Evolutionary conservation across 2,797 vertebrate genomes (phyloP).

Genomic region (Anisognathus igniventris): DNA sequence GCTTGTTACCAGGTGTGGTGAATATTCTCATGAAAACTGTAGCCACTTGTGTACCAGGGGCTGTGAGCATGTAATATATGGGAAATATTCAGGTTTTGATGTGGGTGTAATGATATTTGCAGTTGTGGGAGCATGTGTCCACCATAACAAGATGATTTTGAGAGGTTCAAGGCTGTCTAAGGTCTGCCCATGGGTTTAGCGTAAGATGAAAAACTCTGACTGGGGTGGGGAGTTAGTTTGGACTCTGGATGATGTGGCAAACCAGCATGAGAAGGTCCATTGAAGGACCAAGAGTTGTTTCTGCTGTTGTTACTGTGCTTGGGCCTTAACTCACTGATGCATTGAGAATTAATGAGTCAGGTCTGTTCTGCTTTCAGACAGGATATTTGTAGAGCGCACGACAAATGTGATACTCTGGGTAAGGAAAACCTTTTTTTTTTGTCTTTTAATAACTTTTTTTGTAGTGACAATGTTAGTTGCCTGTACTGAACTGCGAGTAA

Average conservation of each 20-base stretch:
- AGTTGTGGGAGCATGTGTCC: background rate
- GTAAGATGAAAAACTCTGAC: background rate
- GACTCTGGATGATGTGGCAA: background rate
- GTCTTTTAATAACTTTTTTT: background rate
- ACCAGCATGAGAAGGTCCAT: background rate
- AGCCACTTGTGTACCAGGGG: background rate
- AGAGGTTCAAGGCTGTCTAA: background rate
- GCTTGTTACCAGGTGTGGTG: constrained; percentile 89
- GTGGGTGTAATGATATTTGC: background rate
- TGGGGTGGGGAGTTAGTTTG: background rate
- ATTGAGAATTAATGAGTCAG: constrained; percentile 51
- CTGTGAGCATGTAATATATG: background rate
- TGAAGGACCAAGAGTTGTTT: background rate
- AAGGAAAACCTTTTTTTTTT: constrained; percentile 49
- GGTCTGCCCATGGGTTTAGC: background rate
- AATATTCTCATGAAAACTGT: background rate
- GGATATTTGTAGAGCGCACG: constrained; percentile 96
- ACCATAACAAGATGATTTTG: background rate
- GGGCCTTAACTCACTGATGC: background rate
- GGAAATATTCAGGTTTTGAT: background rate
- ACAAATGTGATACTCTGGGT: constrained; percentile 98
- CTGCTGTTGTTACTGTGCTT: constrained; percentile 10
- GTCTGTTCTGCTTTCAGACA: constrained; percentile 84
- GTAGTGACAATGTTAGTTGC: background rate
- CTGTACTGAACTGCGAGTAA: background rate